Evolutionary conservation across 92 coral and sea anemone species (phyloP).

Genomic region (Paragorgia papillata): DNA sequence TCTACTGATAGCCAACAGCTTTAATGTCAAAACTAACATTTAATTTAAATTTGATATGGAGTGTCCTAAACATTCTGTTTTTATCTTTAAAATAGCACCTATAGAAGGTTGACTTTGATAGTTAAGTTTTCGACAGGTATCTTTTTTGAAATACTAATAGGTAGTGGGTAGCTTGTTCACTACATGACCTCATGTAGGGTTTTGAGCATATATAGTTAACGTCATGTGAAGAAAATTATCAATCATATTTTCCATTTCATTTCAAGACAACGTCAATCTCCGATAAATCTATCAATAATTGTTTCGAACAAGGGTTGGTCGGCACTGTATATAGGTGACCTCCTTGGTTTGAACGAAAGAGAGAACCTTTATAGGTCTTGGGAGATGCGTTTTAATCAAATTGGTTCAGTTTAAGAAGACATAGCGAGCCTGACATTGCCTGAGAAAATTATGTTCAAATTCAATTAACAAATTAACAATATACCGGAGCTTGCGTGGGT

Average conservation of each 20-base stretch:
- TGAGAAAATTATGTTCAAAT: too few species aligned
- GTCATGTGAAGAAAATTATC: slow-evolving; percentile 24
- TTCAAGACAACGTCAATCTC: slow-evolving; percentile 11
- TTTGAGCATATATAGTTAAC: neutral
- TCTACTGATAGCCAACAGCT: too few species aligned
- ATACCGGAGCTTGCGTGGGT: too few species aligned
- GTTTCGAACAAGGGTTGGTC: neutral
- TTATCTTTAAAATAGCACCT: neutral
- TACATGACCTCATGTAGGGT: slow-evolving; percentile 11
- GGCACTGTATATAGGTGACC: neutral
- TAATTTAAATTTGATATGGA: neutral
- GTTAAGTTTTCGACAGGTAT: neutral
- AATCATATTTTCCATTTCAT: slow-evolving; percentile 10
- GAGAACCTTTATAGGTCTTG: neutral
- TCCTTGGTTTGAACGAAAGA: neutral
- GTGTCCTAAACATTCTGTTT: neutral
- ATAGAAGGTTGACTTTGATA: neutral
- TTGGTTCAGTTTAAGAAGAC: too few species aligned
- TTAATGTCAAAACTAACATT: too few species aligned
- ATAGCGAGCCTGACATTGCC: too few species aligned
- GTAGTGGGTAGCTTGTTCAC: neutral
- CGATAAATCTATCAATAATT: neutral
- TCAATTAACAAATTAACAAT: neutral
- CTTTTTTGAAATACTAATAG: slow-evolving; percentile 9
- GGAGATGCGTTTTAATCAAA: neutral